phyloP scores from a whole-genome alignment of 1,140 invertebrate genomes.

The Vanessa atalanta region DNA sequence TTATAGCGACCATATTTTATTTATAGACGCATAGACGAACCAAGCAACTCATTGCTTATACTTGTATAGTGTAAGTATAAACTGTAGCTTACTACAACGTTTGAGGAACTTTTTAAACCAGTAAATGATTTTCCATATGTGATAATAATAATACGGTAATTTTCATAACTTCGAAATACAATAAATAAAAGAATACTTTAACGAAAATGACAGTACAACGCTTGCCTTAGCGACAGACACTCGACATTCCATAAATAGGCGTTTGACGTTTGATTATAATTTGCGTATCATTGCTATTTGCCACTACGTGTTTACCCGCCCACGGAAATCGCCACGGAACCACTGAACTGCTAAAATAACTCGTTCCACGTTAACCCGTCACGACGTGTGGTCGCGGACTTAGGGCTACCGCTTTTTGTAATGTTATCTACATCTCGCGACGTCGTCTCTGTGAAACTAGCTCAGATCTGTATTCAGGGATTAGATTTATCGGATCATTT shows the following conservation, averaged over 20 bases:
- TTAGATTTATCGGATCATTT: no score
- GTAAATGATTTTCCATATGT: no score
- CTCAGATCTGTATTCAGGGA: no score
- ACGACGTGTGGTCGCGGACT: neutral
- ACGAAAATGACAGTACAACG: neutral
- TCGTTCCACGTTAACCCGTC: slow-evolving; percentile 20
- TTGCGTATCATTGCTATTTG: slow-evolving; percentile 21
- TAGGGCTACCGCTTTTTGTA: neutral
- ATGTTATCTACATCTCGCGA: neutral
- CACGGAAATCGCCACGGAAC: slow-evolving; percentile 11
- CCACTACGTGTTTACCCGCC: slow-evolving; percentile 13
- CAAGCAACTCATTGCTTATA: no score
- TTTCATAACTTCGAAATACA: no score
- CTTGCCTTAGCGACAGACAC: slow-evolving; percentile 11
- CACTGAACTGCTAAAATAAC: slow-evolving; percentile 17
- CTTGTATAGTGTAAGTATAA: no score
- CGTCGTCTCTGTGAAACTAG: no score
- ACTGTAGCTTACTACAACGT: no score
- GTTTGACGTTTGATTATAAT: slow-evolving; percentile 6
- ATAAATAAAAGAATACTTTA: neutral
- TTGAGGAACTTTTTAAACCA: no score
- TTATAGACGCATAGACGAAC: no score
- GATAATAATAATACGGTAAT: no score
- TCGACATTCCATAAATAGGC: neutral
- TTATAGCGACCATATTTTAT: no score